These are phyloP conservation scores for Glareola pratincola DNA, from an alignment of 2,113 vertebrate species.

Conservation along the genomic window DNA sequence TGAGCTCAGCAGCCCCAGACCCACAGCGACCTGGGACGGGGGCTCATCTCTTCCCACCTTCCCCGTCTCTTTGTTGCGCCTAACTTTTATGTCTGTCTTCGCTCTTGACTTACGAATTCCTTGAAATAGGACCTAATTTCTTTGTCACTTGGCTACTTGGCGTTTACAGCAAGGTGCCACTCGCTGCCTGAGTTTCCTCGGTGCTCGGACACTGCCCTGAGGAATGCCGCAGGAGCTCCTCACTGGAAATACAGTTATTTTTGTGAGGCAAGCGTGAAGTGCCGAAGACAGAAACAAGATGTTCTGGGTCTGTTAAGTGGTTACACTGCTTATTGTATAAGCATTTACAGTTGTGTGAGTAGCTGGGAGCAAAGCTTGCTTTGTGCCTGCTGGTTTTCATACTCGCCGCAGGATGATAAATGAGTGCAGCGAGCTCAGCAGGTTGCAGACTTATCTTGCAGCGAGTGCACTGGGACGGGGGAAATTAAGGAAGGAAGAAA, in stretches of 20 bases:
- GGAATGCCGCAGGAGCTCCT: neutral
- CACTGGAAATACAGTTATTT: neutral
- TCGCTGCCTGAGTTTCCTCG: neutral
- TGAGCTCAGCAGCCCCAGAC: neutral
- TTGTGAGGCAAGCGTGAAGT: neutral
- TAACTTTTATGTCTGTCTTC: neutral
- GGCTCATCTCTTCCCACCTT: neutral
- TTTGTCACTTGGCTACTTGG: neutral
- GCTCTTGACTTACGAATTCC: neutral
- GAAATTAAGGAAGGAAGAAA: neutral
- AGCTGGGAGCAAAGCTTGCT: neutral
- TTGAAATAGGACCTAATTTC: neutral
- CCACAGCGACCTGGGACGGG: fast-evolving
- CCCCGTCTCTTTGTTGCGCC: neutral
- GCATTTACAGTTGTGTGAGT: neutral
- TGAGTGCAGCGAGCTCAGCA: neutral
- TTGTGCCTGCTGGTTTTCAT: neutral
- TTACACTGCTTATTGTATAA: neutral
- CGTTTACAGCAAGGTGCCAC: neutral
- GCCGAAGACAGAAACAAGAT: neutral
- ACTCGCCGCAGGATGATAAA: neutral
- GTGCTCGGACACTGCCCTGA: neutral
- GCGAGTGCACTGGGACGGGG: neutral
- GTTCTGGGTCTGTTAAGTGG: neutral
- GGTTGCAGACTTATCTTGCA: neutral